Base-by-base conservation (phyloP, 2,113 vertebrate species). In the Xyliphius kryptos region DNA sequence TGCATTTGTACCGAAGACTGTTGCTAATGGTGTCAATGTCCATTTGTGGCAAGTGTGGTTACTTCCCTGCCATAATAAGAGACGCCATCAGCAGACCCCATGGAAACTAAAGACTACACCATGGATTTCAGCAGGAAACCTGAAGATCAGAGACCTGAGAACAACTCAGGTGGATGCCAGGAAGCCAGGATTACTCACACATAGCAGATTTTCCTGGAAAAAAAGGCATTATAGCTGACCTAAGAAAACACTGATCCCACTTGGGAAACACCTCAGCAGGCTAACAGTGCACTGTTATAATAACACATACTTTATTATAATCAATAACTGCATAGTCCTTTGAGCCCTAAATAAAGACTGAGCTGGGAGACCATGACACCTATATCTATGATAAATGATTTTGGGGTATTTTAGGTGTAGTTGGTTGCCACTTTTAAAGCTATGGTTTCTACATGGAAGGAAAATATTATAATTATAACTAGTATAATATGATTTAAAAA, bases 51-150 rank as follows among this genome's bases (percentile, higher is more conserved):
- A 63, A 64, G 59, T 56, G 71, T 74, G 70, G 76, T 80, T 75
- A 65, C 76, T 75, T 77, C 67, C 75, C 77, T 73, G 78, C 80
- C 69, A 61, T 57, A 55, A 56, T 76, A 71, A 77, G 70, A 74
- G 80, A 81, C 80, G 70, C 73, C 63, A 61, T 73, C 81, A 79
- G 56, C 61, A 22, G 61, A 67, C 71, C 78, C 70, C 67, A 15
- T 75, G 76, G 85, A 86, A 86, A 86, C 82, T 78, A 68, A 81
- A 83, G 79, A 82, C 69, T 83, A 76, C 83, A 85, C 82, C 82
- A 83, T 82, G 78, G 78, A 78, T 86, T 85, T 80, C 80, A 82
- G 65, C 69, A 77, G 76, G 83, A 84, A 85, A 86, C 81, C 70
- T 56, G 77, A 85, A 79, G 81, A 82, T 79, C 54, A 32, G 68